Base-by-base conservation (phyloP, 2,888 invertebrate species). In the Caenorhabditis sinica region DNA sequence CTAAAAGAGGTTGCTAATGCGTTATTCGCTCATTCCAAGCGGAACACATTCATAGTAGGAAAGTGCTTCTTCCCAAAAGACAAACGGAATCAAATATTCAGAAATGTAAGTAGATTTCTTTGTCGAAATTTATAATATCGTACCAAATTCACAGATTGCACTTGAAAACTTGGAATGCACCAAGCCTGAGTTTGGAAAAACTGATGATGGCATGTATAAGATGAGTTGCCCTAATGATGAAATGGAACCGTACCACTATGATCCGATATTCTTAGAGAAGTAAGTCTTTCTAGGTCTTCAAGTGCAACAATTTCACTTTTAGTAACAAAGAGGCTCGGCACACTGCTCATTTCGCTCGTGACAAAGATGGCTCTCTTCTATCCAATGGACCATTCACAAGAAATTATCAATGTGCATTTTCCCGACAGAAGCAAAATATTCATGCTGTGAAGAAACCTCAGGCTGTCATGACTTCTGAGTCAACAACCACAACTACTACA, bases 331-430 rank as follows among this genome's bases (percentile, higher is more conserved):
- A 72, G 13, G 80, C 80, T 2, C 43, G 80, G 23, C 80, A 80
- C 20, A 80, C 80, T 9, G 80, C 80, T 33, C 80, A 80, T 65
- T 80, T 80, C 28, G 56, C 80, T n/a, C 80, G 80, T 8, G 80
- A 80, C 20, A 80, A 80, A 25, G 80, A 80, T 58, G 80, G 80
- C 11, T 80, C 80, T 8, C 72, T 80, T 13, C 30, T 80, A 2
- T 80, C 80, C 0, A 80, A 80, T 58, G 80, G 80, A 36, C 72
- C 72, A 28, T 80, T 80, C 17, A 80, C 80, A 17, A 65, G 80
- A 66, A 72, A 80, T 23, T 80, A 80, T 28, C 72, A 80, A 58
- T 80, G 80, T 20, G 72, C 80, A 6, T 80, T 80, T 11, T 60
- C 72, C 49, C 72, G 80, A 9, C 80, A 80, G 28, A 80, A 80